These are phyloP conservation scores for Hirundo rustica DNA, from an alignment of 2,797 vertebrate genomes.

Conservation along the genomic window DNA sequence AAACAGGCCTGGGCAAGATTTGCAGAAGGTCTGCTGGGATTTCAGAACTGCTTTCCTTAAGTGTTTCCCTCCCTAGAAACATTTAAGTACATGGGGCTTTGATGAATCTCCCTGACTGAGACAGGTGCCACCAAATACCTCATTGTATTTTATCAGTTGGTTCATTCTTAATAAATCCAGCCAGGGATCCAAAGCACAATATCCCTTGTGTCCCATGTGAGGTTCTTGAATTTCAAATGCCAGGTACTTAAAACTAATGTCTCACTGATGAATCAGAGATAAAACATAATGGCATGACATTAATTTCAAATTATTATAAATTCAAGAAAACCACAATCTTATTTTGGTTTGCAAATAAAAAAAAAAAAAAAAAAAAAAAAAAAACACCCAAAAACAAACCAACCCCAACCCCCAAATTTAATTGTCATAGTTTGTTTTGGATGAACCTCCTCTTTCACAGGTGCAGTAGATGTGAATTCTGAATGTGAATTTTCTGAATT, in stretches of 20 bases:
- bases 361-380: neutral
- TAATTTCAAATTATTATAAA: neutral
- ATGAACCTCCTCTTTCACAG: neutral
- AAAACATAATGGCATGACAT: neutral
- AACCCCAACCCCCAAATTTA: neutral
- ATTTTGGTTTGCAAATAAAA: neutral
- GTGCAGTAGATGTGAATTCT: neutral
- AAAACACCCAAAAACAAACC: neutral
- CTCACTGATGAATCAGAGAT: neutral
- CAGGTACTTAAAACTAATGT: neutral
- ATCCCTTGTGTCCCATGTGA: neutral
- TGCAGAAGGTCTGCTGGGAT: neutral
- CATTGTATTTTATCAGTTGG: neutral
- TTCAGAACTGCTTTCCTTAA: neutral
- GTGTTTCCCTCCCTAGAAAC: neutral
- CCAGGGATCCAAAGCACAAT: neutral
- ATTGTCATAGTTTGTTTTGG: neutral
- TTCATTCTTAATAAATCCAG: neutral
- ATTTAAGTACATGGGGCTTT: neutral
- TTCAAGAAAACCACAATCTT: neutral
- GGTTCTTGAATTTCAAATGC: neutral
- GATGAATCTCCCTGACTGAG: neutral
- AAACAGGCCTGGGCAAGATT: neutral
- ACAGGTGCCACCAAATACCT: neutral
- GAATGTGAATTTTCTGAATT: neutral